phyloP scores from a whole-genome alignment of 92 coral and sea anemone species.

The Palythoa heliodiscus region DNA sequence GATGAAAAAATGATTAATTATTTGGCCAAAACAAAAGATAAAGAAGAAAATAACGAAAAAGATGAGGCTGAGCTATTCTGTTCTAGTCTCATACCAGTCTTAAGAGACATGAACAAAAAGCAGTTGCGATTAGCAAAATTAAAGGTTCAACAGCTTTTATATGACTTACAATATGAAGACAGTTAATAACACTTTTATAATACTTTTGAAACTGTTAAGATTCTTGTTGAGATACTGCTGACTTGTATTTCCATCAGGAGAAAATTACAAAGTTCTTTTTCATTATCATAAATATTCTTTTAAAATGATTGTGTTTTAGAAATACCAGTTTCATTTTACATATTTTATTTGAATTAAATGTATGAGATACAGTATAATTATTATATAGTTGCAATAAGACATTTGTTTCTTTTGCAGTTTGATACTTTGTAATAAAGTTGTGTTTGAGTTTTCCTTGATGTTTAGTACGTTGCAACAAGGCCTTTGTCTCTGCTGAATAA shows the following conservation, averaged over 20 bases:
- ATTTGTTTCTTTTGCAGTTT: constrained; percentile 3
- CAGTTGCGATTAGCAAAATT: background rate
- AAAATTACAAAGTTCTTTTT: background rate
- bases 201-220: background rate
- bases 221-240: background rate
- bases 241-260: background rate
- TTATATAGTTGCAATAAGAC: background rate
- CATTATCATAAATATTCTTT: background rate
- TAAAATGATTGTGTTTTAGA: constrained; percentile 1
- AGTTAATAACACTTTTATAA: background rate
- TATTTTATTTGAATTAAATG: background rate
- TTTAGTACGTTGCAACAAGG: constrained; percentile 9
- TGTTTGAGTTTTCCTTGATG: constrained; percentile 12
- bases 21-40: constrained; percentile 6
- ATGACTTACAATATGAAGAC: background rate
- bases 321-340: constrained; percentile 11
- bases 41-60: background rate
- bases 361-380: background rate
- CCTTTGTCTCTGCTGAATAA: constrained; percentile 13
- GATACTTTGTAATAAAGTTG: constrained; percentile 4
- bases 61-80: background rate
- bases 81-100: background rate
- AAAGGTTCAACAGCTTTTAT: background rate
- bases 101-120: constrained; percentile 5
- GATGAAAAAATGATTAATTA: background rate